Percentiles rank a stretch among this genome's conserved stretches.
Evolutionary conservation across 2,113 vertebrate species (phyloP).

Genomic region (Natator depressus): DNA sequence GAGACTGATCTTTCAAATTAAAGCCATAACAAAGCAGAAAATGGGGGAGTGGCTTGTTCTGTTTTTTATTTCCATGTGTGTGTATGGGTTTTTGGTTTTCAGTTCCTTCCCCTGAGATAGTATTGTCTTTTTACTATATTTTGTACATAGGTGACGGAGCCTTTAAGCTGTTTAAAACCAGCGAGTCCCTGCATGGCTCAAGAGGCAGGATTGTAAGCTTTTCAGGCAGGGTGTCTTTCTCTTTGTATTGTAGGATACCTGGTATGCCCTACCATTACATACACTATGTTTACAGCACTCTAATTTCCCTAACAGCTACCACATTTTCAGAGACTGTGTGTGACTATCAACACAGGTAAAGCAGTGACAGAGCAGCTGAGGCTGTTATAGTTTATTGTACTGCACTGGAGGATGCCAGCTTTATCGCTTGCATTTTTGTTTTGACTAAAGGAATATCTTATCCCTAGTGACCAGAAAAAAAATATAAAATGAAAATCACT

Average conservation of each 20-base stretch:
- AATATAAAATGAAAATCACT: neutral
- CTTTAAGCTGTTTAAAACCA: neutral
- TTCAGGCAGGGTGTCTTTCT: neutral
- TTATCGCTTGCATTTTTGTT: neutral
- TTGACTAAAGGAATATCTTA: neutral
- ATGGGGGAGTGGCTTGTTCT: neutral
- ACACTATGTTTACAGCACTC: conserved; percentile 31
- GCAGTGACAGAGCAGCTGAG: neutral
- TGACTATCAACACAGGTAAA: conserved; percentile 53
- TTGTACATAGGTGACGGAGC: neutral
- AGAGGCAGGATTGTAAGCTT: neutral
- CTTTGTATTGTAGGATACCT: neutral
- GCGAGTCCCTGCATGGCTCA: accelerated
- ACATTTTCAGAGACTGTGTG: conserved; percentile 22
- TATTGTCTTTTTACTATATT: neutral
- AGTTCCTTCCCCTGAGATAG: neutral
- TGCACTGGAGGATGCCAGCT: neutral
- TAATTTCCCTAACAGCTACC: conserved; percentile 53
- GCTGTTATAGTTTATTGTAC: neutral
- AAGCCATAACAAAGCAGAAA: neutral
- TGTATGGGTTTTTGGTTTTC: neutral
- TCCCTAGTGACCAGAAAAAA: neutral
- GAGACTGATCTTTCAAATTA: neutral
- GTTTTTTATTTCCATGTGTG: conserved; percentile 1
- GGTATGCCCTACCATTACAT: neutral